These are phyloP conservation scores for Charina bottae DNA, from an alignment of 2,113 vertebrate species.

Conservation along the genomic window DNA sequence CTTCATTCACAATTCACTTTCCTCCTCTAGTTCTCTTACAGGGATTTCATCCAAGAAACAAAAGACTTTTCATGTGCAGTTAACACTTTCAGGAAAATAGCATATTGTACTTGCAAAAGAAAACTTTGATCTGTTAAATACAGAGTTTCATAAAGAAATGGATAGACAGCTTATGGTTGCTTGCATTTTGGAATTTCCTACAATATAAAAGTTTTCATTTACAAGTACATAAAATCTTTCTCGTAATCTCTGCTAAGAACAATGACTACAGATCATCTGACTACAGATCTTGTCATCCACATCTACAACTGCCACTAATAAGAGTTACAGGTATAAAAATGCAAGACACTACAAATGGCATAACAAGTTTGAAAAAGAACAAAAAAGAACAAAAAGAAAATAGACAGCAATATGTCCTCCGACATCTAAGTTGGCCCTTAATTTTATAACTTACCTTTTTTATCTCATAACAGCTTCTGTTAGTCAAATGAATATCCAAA, in stretches of 20 bases:
- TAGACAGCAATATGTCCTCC: neutral
- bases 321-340: neutral
- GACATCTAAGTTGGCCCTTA: neutral
- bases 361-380: neutral
- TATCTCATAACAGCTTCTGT: conserved; percentile 15
- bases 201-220: conserved; percentile 39
- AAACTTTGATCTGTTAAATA: conserved; percentile 37
- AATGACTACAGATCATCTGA: neutral
- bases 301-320: neutral
- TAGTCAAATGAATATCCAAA: conserved; percentile 40
- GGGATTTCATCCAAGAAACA: neutral
- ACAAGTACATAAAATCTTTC: conserved; percentile 41
- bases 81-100: conserved; percentile 20
- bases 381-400: neutral
- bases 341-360: neutral
- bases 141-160: conserved; percentile 40
- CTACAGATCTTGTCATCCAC: neutral
- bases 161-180: conserved; percentile 49
- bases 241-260: neutral
- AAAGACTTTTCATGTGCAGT: neutral
- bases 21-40: neutral
- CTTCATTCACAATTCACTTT: neutral
- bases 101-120: conserved; percentile 30
- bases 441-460: conserved; percentile 46
- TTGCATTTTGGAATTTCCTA: conserved; percentile 58